Conservation (phyloP, 2,113 vertebrate genomes). For the Nothocercus nigrocapillus region DNA sequence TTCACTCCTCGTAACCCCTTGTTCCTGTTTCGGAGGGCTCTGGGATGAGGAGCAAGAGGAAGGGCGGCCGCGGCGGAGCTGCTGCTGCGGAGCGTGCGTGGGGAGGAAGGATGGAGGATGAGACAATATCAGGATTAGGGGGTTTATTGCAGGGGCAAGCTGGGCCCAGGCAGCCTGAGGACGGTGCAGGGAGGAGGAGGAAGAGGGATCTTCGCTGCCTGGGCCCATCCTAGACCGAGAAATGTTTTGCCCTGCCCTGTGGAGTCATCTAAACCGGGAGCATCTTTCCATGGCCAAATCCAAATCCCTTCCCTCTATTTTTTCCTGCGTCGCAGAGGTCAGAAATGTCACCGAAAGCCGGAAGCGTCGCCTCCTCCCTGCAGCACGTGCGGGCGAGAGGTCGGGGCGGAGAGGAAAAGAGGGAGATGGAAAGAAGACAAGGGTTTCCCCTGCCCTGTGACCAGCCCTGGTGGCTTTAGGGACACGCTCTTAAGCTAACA, state of each 20-base stretch:
- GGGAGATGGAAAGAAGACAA: not conserved
- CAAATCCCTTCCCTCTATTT: not conserved
- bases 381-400: fast-evolving
- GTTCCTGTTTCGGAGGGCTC: not conserved
- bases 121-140: not conserved
- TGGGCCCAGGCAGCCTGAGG: not conserved
- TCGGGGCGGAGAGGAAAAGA: no score
- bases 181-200: not conserved
- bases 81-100: no score
- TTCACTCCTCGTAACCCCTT: not conserved
- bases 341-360: fast-evolving
- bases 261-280: fast-evolving
- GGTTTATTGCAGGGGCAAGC: no score
- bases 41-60: not conserved
- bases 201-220: not conserved
- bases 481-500: not conserved
- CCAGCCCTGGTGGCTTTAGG: not conserved
- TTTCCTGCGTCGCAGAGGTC: fast-evolving
- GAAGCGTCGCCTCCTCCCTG: not conserved
- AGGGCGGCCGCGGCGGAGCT: not conserved
- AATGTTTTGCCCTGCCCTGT: not conserved
- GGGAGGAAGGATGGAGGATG: not conserved
- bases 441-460: not conserved
- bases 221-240: not conserved
- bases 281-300: fast-evolving